Percentiles rank a stretch among this genome's conserved stretches.
phyloP scores from a whole-genome alignment of 2,888 invertebrate species.

The Tillus elongatus region DNA sequence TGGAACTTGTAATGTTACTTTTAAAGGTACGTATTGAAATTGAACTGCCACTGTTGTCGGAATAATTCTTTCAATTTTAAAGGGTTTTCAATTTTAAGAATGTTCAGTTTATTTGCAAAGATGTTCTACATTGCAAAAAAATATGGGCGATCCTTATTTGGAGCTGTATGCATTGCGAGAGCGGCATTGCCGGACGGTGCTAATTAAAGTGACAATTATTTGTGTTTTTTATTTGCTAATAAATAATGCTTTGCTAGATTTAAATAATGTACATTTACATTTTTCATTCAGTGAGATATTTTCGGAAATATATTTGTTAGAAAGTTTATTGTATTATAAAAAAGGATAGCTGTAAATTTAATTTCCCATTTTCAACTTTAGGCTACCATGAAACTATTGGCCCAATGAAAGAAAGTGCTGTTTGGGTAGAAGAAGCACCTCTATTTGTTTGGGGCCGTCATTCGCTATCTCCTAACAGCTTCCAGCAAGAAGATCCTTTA shows the following conservation, averaged over 20 bases:
- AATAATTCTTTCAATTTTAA: too few relatives aligned
- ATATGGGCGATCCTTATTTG: too few relatives aligned
- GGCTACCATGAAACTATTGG: constrained; percentile 82
- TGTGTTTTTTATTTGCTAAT: not conserved
- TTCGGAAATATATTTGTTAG: not conserved
- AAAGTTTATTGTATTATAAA: constrained; percentile 2
- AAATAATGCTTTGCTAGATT: too few relatives aligned
- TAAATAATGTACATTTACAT: too few relatives aligned
- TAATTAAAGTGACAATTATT: too few relatives aligned
- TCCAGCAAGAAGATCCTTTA: constrained; percentile 85
- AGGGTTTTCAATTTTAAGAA: too few relatives aligned
- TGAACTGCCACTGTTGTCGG: too few relatives aligned
- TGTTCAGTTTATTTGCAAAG: too few relatives aligned
- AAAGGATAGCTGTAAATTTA: constrained; percentile 5
- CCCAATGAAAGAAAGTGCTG: constrained; percentile 93
- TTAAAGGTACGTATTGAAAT: constrained; percentile 51
- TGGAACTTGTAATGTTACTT: constrained; percentile 84
- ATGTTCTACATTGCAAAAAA: too few relatives aligned
- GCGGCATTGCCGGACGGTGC: too few relatives aligned
- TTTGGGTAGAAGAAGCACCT: constrained; percentile 96
- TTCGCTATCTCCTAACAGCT: constrained; percentile 75
- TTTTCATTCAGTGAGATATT: too few relatives aligned
- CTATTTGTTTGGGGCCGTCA: constrained; percentile 78
- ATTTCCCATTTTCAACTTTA: constrained; percentile 34
- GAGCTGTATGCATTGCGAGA: too few relatives aligned